A percentile compares a stretch with the other conserved stretches of the same genome.
These are phyloP conservation scores for Drosophila nebulosa DNA, from an alignment of 1,140 invertebrate species.

Conservation along the genomic window DNA sequence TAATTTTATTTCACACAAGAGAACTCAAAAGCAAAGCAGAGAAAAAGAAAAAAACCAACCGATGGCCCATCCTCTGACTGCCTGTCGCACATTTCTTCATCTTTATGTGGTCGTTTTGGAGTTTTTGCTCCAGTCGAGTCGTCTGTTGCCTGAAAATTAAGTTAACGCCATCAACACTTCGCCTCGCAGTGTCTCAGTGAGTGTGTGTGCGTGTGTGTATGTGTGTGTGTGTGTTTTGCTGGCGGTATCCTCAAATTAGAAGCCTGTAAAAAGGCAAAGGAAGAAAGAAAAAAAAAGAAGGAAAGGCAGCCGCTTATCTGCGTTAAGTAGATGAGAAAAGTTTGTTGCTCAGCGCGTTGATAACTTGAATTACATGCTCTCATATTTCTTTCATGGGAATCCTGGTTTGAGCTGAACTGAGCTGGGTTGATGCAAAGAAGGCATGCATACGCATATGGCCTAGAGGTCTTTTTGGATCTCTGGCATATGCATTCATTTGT, in stretches of 20 bases:
- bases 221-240: slow-evolving; percentile 16
- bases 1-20: slow-evolving; percentile 81
- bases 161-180: slow-evolving; percentile 73
- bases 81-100: slow-evolving; percentile 4
- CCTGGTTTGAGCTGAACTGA: slow-evolving; percentile 7
- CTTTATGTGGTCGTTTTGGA: slow-evolving; percentile 13
- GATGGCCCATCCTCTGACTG: slow-evolving; percentile 1
- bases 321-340: slow-evolving; percentile 79
- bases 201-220: slow-evolving; percentile 5
- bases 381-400: slow-evolving; percentile 56
- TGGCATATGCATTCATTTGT: slow-evolving; percentile 61
- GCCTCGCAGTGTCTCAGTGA: slow-evolving; percentile 39
- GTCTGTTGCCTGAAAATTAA: slow-evolving; percentile 66
- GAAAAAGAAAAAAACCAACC: background rate
- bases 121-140: slow-evolving; percentile 51
- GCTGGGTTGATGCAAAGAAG: background rate
- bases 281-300: too few species aligned
- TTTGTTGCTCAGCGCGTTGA: slow-evolving; percentile 69
- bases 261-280: slow-evolving; percentile 70
- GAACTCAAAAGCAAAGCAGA: slow-evolving; percentile 47
- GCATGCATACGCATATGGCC: slow-evolving; percentile 24
- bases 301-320: slow-evolving; percentile 65
- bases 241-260: slow-evolving; percentile 62
- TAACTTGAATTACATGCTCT: slow-evolving; percentile 71
- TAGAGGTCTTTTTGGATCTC: slow-evolving; percentile 2